phyloP scores from a whole-genome alignment of 2,113 vertebrate genomes.

The Podarcis raffonei region DNA sequence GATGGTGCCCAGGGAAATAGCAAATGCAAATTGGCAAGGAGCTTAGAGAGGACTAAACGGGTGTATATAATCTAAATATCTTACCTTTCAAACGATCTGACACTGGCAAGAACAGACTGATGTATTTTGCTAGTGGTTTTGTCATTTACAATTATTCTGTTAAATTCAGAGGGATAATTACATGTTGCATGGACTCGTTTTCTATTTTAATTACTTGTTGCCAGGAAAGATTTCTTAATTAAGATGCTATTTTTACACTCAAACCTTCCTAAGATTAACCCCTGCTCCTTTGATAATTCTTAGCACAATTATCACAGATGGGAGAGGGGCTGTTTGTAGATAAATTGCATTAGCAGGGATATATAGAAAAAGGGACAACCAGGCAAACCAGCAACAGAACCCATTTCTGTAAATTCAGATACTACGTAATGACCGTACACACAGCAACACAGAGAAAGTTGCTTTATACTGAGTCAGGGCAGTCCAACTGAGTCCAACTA shows the following conservation, averaged over 20 bases:
- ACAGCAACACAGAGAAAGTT: too few relatives aligned
- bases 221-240: slow-evolving; percentile 3
- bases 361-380: neutral
- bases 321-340: neutral
- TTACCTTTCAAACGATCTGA: neutral
- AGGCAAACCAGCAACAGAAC: neutral
- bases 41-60: neutral
- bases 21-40: neutral
- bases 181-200: neutral
- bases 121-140: neutral
- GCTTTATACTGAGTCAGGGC: too few relatives aligned
- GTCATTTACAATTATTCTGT: neutral
- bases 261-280: neutral
- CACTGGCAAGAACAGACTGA: neutral
- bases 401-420: neutral
- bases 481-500: too few relatives aligned
- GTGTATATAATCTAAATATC: neutral
- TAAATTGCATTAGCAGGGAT: neutral
- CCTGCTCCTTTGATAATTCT: neutral
- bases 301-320: neutral
- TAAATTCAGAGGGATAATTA: neutral
- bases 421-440: neutral
- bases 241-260: neutral
- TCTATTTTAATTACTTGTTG: slow-evolving; percentile 8
- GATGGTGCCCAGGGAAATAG: neutral